A percentile compares a stretch with the other conserved stretches of the same genome.
Conservation (phyloP, 2,797 vertebrate species). For the Siniperca obscura region DNA sequence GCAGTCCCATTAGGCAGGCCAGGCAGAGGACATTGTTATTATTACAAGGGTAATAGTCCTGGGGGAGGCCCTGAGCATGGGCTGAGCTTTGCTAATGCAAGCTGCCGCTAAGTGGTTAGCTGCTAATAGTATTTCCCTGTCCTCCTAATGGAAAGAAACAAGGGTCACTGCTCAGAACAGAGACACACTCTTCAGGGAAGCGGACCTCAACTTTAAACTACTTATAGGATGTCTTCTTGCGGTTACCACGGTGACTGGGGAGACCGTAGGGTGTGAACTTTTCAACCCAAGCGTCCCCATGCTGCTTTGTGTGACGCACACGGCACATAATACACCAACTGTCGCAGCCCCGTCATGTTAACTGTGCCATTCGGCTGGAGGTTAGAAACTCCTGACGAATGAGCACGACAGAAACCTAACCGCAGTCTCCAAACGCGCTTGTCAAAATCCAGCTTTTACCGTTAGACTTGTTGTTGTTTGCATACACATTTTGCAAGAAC, state of each 20-base stretch:
- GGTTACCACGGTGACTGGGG: conserved; percentile 39
- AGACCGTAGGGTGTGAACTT: conserved; percentile 55
- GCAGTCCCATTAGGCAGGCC: conserved; percentile 70
- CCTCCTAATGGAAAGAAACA: conserved; percentile 79
- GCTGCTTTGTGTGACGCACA: conserved; percentile 17
- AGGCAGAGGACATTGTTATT: conserved; percentile 82
- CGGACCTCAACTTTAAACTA: conserved; percentile 47
- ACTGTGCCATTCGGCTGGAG: conserved; percentile 21
- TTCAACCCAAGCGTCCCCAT: conserved; percentile 53
- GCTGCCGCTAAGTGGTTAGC: conserved; percentile 76
- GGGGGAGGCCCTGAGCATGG: conserved; percentile 69
- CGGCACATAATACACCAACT: background rate
- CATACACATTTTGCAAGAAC: background rate
- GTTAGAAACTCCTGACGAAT: conserved; percentile 37
- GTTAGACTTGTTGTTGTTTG: conserved; percentile 21
- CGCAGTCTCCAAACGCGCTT: conserved; percentile 41
- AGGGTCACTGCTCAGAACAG: conserved; percentile 61
- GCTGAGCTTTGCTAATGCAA: conserved; percentile 69
- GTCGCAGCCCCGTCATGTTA: background rate
- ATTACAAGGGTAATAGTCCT: conserved; percentile 80
- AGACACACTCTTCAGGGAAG: conserved; percentile 47
- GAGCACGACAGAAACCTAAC: conserved; percentile 29
- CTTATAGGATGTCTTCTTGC: conserved; percentile 44
- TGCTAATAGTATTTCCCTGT: conserved; percentile 84
- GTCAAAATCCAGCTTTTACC: conserved; percentile 10